phyloP scores from a whole-genome alignment of 23 tunicate genomes.

The Diplosoma virens region DNA sequence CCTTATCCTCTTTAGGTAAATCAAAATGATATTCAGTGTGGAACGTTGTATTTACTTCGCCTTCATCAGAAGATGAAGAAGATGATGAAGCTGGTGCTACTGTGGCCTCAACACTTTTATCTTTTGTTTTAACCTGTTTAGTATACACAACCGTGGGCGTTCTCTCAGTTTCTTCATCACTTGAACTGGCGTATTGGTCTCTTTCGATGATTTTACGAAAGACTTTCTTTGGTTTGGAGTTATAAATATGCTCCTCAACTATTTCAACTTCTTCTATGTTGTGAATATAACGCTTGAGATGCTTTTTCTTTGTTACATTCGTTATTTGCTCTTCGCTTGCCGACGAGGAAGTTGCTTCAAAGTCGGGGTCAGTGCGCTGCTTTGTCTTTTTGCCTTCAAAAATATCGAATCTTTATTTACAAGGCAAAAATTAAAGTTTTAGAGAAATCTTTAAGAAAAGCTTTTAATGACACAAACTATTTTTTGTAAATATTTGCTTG shows the following conservation, averaged over 20 bases:
- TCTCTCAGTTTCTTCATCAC: not conserved
- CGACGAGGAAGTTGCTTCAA: not conserved
- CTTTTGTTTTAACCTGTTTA: not conserved
- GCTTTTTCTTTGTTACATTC: slow-evolving; percentile 24
- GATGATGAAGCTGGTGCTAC: not conserved
- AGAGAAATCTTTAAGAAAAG: no score
- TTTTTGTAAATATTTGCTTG: no score
- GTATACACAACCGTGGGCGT: not conserved
- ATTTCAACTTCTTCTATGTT: slow-evolving; percentile 44
- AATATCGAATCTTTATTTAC: no score
- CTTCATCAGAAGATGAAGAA: slow-evolving; percentile 34
- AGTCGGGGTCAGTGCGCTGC: no score
- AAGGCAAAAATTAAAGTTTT: no score
- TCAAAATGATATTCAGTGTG: slow-evolving; percentile 48
- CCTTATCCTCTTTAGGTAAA: slow-evolving; percentile 38
- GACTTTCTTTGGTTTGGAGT: slow-evolving; percentile 28
- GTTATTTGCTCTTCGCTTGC: slow-evolving; percentile 19
- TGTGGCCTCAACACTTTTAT: not conserved
- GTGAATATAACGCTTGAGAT: slow-evolving; percentile 25
- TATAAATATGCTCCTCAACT: slow-evolving; percentile 35
- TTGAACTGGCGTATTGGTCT: not conserved
- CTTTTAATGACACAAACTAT: no score
- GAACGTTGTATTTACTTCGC: not conserved
- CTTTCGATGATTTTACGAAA: not conserved
- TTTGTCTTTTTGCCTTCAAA: no score